Evolutionary conservation across 1,140 invertebrate species (phyloP).

Genomic region (Latrodectus geometricus): DNA sequence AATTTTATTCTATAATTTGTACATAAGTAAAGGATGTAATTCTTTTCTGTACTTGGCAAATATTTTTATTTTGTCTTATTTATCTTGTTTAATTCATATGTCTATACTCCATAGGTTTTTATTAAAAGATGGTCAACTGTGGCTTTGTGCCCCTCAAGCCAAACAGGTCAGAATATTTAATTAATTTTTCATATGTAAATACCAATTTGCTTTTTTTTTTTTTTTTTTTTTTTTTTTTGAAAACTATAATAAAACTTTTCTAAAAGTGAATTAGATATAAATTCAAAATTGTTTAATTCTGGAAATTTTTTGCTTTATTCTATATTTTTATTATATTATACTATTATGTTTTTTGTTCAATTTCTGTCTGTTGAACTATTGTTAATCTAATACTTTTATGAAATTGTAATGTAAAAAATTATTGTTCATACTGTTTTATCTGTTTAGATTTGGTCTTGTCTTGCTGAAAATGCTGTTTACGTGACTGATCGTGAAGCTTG

Average conservation of each 20-base stretch:
- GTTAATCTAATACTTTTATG: too few species aligned
- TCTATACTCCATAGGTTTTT: constrained; percentile 67
- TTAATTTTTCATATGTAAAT: neutral
- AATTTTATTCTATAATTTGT: constrained; percentile 66
- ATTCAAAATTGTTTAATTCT: too few species aligned
- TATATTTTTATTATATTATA: too few species aligned
- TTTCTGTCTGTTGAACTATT: too few species aligned
- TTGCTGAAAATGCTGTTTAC: constrained; percentile 93
- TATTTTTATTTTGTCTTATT: neutral
- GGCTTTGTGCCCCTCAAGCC: constrained; percentile 95
- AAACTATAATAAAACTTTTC: neutral
- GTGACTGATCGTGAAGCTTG: constrained; percentile 93
- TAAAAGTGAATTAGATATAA: too few species aligned
- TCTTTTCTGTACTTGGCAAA: neutral
- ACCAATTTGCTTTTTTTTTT: neutral
- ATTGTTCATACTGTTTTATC: neutral
- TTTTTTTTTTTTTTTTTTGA: neutral
- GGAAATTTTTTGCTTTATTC: too few species aligned
- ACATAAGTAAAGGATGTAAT: too few species aligned
- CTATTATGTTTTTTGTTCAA: too few species aligned
- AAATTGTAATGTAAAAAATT: too few species aligned
- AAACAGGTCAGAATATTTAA: constrained; percentile 75
- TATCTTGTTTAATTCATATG: neutral
- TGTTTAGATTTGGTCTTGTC: constrained; percentile 88
- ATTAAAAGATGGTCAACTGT: constrained; percentile 88